Conservation (phyloP, 30 jellyfish, hydroid and myxozoan genomes). For the Pelagia noctiluca region DNA sequence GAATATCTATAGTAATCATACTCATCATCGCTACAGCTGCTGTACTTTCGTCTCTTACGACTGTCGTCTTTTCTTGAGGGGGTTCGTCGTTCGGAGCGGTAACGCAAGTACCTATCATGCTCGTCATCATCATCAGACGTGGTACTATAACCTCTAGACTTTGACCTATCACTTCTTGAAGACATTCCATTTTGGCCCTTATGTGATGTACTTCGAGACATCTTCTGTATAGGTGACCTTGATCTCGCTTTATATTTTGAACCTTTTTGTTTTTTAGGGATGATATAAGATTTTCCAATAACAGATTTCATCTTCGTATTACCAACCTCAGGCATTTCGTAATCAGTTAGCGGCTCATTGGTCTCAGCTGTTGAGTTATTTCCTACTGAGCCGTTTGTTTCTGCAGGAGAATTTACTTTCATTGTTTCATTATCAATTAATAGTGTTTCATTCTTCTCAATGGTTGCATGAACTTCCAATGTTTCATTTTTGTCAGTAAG, state of each 20-base stretch:
- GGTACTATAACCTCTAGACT: slow-evolving; percentile 45
- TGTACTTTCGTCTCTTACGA: slow-evolving; percentile 62
- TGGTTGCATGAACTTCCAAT: too few relatives aligned
- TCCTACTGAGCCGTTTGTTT: too few relatives aligned
- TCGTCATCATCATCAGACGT: slow-evolving; percentile 60
- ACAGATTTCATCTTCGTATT: slow-evolving; percentile 26
- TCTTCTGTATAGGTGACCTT: slow-evolving; percentile 46
- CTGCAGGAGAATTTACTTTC: too few relatives aligned
- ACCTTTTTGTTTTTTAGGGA: slow-evolving; percentile 32
- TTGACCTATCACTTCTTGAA: slow-evolving; percentile 41
- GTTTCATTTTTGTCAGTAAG: not conserved
- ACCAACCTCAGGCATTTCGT: not conserved
- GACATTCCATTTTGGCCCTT: not conserved
- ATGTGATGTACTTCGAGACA: slow-evolving; percentile 13
- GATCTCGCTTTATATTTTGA: slow-evolving; percentile 58
- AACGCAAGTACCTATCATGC: slow-evolving; percentile 39
- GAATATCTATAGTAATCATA: slow-evolving; percentile 63
- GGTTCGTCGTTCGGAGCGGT: slow-evolving; percentile 64
- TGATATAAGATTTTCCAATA: slow-evolving; percentile 35
- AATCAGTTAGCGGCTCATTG: not conserved
- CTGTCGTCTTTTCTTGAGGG: slow-evolving; percentile 68
- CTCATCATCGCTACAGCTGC: slow-evolving; percentile 83
- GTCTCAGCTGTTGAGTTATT: not conserved
- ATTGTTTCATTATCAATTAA: too few relatives aligned
- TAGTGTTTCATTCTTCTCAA: too few relatives aligned